Conservation (phyloP, 2,797 vertebrate genomes). For the Diplodus puntazzo region DNA sequence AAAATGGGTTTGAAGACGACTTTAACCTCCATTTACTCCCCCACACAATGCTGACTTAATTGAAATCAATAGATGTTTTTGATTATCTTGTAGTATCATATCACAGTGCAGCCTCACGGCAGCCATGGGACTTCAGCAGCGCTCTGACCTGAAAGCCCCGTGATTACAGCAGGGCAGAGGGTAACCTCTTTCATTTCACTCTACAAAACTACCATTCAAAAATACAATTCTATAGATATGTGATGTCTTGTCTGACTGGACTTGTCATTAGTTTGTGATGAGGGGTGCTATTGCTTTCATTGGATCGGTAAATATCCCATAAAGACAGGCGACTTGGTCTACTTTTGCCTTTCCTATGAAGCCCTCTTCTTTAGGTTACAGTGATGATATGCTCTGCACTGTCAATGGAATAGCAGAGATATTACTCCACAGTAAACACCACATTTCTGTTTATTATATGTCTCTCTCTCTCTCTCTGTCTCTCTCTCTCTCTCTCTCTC, state of each 20-base stretch:
- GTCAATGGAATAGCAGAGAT: background rate
- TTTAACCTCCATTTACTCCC: conserved; percentile 31
- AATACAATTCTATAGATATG: background rate
- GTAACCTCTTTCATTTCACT: background rate
- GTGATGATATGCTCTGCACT: background rate
- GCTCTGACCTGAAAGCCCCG: conserved; percentile 21
- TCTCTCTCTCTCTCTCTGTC: background rate
- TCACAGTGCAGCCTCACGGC: conserved; percentile 15
- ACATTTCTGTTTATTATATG: conserved; percentile 1
- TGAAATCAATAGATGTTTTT: conserved; percentile 59
- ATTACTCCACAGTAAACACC: background rate
- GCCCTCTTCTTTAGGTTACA: background rate
- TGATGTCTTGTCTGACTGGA: background rate
- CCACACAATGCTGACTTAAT: conserved; percentile 38
- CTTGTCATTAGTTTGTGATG: background rate
- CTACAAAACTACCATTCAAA: background rate
- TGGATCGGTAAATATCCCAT: conserved; percentile 4
- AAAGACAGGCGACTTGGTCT: background rate
- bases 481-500: too few relatives aligned
- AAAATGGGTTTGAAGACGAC: conserved; percentile 34
- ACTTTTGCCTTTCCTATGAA: background rate
- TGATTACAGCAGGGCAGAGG: background rate
- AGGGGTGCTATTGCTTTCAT: background rate
- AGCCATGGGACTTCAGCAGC: background rate
- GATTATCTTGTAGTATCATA: conserved; percentile 29